Evolutionary conservation across 2,113 vertebrate species (phyloP).

Genomic region (Anser brachyrhynchus): DNA sequence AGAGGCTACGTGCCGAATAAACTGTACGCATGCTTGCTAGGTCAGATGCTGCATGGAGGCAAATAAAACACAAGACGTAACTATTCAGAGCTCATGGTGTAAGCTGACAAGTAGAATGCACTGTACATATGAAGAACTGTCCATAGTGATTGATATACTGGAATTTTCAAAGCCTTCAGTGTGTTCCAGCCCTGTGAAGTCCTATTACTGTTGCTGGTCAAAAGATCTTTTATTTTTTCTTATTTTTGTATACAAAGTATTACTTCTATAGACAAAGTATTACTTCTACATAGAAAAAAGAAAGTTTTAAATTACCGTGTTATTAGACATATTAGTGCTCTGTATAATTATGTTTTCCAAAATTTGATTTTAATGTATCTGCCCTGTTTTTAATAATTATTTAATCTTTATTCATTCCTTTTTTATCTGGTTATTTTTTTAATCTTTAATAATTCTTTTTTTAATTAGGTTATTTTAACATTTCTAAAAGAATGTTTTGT

Average conservation of each 20-base stretch:
- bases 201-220: neutral
- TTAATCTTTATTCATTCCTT: neutral
- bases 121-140: neutral
- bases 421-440: neutral
- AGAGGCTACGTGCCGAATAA: neutral
- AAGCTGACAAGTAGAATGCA: neutral
- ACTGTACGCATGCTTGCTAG: neutral
- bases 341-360: neutral
- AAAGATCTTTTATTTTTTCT: neutral
- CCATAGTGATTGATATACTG: neutral
- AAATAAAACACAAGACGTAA: neutral
- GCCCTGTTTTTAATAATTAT: neutral
- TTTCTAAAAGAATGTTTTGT: neutral
- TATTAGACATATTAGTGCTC: neutral
- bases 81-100: neutral
- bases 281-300: neutral
- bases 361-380: neutral
- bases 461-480: neutral
- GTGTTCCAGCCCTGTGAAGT: neutral
- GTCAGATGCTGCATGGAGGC: neutral
- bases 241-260: neutral
- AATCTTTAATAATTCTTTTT: neutral
- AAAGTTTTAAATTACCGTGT: neutral
- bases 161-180: neutral
- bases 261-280: neutral